Evolutionary conservation across 2,113 vertebrate genomes (phyloP).

Genomic region (cattle (Bos taurus)): DNA sequence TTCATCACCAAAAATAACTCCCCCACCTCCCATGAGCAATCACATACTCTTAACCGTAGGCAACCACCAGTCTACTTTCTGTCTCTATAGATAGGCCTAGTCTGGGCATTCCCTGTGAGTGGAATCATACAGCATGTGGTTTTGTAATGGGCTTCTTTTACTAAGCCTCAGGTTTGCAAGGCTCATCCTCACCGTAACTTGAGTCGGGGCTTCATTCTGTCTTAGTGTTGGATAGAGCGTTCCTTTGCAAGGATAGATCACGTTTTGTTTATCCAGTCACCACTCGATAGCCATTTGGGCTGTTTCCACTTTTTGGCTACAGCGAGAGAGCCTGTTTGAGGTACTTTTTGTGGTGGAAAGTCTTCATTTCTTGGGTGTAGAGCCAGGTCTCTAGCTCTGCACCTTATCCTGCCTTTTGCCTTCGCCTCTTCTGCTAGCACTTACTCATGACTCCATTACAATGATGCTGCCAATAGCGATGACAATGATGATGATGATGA

Average conservation of each 20-base stretch:
- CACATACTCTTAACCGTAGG: background rate
- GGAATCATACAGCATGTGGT: accelerated
- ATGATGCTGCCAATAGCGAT: background rate
- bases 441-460: background rate
- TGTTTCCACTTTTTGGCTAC: background rate
- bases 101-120: background rate
- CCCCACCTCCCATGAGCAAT: accelerated
- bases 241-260: accelerated
- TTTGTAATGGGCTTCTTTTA: background rate
- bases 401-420: background rate
- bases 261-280: background rate
- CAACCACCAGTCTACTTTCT: too few species aligned
- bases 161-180: accelerated
- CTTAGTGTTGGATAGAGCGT: accelerated
- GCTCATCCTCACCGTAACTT: accelerated
- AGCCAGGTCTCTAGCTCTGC: too few species aligned
- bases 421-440: background rate
- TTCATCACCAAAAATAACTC: background rate
- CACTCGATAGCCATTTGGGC: background rate
- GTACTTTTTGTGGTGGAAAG: accelerated
- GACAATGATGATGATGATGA: background rate
- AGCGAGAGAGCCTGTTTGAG: accelerated
- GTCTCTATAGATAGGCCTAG: background rate
- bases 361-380: background rate
- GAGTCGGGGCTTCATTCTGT: background rate